phyloP scores from a whole-genome alignment of 2,113 vertebrate genomes.

The Ceyx cyanopectus region DNA sequence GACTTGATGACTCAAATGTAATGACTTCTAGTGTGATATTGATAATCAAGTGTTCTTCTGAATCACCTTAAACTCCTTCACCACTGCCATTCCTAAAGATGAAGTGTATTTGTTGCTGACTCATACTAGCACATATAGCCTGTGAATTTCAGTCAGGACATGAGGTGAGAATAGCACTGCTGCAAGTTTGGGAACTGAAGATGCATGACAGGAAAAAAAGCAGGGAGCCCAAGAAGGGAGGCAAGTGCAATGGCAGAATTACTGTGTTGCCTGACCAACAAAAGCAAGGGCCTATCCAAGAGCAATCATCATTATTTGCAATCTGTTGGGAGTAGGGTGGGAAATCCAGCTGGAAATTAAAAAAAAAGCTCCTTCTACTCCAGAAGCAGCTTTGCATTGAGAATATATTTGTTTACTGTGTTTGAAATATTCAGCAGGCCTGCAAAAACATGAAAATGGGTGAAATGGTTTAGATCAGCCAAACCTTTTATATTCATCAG shows the following conservation, averaged over 20 bases:
- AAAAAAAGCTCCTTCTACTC: neutral
- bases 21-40: neutral
- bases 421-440: neutral
- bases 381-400: neutral
- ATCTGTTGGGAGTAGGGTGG: neutral
- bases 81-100: neutral
- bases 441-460: neutral
- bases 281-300: neutral
- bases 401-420: neutral
- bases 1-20: neutral
- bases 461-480: neutral
- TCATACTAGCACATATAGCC: neutral
- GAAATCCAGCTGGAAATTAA: neutral
- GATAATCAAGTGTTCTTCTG: slow-evolving; percentile 10
- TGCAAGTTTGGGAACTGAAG: neutral
- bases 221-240: neutral
- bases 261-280: neutral
- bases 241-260: neutral
- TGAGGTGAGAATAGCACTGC: neutral
- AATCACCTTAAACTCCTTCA: slow-evolving; percentile 8
- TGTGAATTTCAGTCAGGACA: neutral
- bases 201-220: neutral
- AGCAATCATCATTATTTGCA: neutral
- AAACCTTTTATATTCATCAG: neutral
- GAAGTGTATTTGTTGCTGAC: slow-evolving; percentile 2